phyloP scores from a whole-genome alignment of 2,797 vertebrate genomes.

The Eulemur mongoz region DNA sequence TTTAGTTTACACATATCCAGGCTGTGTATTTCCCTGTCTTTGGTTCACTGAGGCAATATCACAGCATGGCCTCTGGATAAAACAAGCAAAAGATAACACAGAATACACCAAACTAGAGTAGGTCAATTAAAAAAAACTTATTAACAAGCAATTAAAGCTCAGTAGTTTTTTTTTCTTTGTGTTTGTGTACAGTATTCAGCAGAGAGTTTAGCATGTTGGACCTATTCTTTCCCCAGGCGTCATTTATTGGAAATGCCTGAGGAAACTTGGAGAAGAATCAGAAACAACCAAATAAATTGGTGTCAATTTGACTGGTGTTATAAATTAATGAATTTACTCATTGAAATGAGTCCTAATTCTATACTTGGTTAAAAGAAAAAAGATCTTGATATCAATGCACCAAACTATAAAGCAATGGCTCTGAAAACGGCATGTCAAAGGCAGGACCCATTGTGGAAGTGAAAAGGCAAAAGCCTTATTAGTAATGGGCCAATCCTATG shows the following conservation, averaged over 20 bases:
- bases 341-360: conserved; percentile 18
- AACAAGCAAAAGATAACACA: conserved; percentile 71
- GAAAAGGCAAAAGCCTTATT: conserved; percentile 53
- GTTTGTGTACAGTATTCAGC: conserved; percentile 51
- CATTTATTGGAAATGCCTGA: conserved; percentile 37
- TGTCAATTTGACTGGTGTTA: conserved; percentile 30
- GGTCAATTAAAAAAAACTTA: conserved; percentile 80
- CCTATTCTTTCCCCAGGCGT: conserved; percentile 59
- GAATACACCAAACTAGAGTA: conserved; percentile 70
- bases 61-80: conserved; percentile 54
- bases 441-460: neutral
- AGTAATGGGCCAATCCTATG: conserved; percentile 46
- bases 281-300: conserved; percentile 52
- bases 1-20: conserved; percentile 52
- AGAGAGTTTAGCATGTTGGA: conserved; percentile 26
- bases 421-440: neutral
- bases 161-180: conserved; percentile 49
- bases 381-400: neutral
- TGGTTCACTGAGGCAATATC: conserved; percentile 74
- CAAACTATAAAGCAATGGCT: conserved; percentile 6
- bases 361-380: neutral
- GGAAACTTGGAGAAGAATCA: conserved; percentile 49
- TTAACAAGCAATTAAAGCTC: conserved; percentile 73
- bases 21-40: conserved; percentile 58
- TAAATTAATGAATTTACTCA: conserved; percentile 34